Evolutionary conservation across 2,113 vertebrate species (phyloP).

Genomic region (Misgurnus mizolepis): DNA sequence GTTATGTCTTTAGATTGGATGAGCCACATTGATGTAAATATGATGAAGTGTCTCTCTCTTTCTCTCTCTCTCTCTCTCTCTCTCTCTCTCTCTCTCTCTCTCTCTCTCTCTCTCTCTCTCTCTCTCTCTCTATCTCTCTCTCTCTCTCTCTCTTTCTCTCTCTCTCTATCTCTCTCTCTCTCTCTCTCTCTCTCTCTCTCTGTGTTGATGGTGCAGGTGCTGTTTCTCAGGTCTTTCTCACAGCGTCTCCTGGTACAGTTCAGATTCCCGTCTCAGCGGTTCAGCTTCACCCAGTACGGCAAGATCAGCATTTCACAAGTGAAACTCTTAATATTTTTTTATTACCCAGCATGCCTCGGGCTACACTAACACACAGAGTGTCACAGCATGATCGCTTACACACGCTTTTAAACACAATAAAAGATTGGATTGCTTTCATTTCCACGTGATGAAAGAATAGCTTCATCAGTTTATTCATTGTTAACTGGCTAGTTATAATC

Average conservation of each 20-base stretch:
- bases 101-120: background rate
- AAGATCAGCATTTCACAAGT: conserved; percentile 81
- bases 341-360: conserved; percentile 74
- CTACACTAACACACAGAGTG: conserved; percentile 56
- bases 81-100: too few relatives aligned
- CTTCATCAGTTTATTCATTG: too few relatives aligned
- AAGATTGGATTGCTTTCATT: too few relatives aligned
- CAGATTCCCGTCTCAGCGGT: conserved; percentile 97
- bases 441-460: too few relatives aligned
- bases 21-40: too few relatives aligned
- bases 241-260: conserved; percentile 90
- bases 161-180: too few relatives aligned
- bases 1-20: too few relatives aligned
- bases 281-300: conserved; percentile 95
- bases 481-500: too few relatives aligned
- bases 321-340: conserved; percentile 79
- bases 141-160: too few relatives aligned
- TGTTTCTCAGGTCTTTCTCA: conserved; percentile 94
- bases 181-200: background rate
- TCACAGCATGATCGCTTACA: background rate
- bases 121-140: background rate
- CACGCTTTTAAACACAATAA: background rate
- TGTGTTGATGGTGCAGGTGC: conserved; percentile 72
- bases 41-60: too few relatives aligned
- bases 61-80: too few relatives aligned